Evolutionary conservation across 2,888 invertebrate genomes (phyloP), one percentile per base, ranked within the genome.

Genomic region (Polydrusus cervinus): DNA sequence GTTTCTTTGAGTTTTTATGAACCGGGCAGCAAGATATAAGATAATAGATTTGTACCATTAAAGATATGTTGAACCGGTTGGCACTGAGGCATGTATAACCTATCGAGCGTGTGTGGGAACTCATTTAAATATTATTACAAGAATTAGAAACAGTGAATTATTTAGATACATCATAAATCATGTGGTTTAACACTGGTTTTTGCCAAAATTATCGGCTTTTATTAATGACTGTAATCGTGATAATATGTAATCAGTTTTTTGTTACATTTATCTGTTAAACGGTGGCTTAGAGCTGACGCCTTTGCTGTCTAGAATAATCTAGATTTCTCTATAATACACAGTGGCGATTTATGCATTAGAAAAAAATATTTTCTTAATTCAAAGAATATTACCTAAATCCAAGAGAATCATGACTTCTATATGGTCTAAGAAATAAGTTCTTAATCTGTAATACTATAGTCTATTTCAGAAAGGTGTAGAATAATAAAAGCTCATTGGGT

Each of bases 101-200:
- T 40, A 43, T 30, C 47, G 45, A 45, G 68, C 57, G 57, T 68
- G 68, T 57, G 68, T 68, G 68, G 68, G 68, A 68, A 68, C 68
- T 68, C 68, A 68, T 68, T 68, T 68, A 57, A 68, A 68, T 68
- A 68, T 57, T 68, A 57, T 68, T 68, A 68, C 68, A 57, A 68
- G 68, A 68, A 68, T 68, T 68, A 68, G 68, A 68, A 68, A 68
- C 45, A 68, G 57, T 68, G 68, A 45, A 57, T 68, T 68, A 57
- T 45, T 68, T 57, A 68, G 68, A 68, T 68, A 68, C 57, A 68
- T 45, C 47, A 30, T 68, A 68, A 68, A 68, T 68, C 57, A 68
- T 43, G 25, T 68, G 14, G 55, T 68, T n/a, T 67, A 68, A 68
- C 68, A 57, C 30, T 57, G 45, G 55, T 43, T 68, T 43, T 68